Evolutionary conservation across 2,888 invertebrate species (phyloP), one percentile per base, ranked within the genome.

Genomic region (Sphecodes monilicornis): DNA sequence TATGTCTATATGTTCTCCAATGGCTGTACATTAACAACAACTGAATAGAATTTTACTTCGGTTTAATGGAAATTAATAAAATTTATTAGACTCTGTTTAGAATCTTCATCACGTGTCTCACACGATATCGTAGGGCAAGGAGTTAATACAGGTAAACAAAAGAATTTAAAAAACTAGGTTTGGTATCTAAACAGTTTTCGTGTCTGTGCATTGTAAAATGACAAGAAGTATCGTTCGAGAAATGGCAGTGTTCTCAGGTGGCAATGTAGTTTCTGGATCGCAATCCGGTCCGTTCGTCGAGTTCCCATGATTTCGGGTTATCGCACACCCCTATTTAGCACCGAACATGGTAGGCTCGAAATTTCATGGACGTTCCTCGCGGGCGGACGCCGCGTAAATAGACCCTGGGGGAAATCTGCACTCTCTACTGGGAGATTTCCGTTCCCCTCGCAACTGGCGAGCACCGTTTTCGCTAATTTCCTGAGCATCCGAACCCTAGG

Each of bases 361-460:
- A 92, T 91, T 92, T 91, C 88, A 90, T 84, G 86, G 83, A 89
- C 90, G 91, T 91, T 91, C 88, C 89, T 88, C 83, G 86, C 85
- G 78, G 72, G 86, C 72, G 85, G 85, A 74, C 68, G 86, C 80
- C 82, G 80, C 54, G 74, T 90, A 92, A 94, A 92, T 92, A 92
- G 89, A 90, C 93, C 94, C 94, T 81, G 86, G 92, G 93, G 93
- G 91, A 92, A 94, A 94, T 94, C 91, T 90, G 93, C 92, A 92
- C 92, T 93, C 91, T n/a, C 91, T 90, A 86, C 69, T 90, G 86
- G 54, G 71, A 64, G 73, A 85, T 86, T 89, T 82, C 89, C 90
- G 71, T 78, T 86, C 39, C 82, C 87, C 79, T 73, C 82, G 86
- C 82, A 79, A 84, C 76, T 77, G 86, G 87, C 76, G 32, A 72